A percentile compares a stretch with the other conserved stretches of the same genome.
phyloP scores from a whole-genome alignment of 2,113 vertebrate genomes.

The Phalacrocorax carbo region DNA sequence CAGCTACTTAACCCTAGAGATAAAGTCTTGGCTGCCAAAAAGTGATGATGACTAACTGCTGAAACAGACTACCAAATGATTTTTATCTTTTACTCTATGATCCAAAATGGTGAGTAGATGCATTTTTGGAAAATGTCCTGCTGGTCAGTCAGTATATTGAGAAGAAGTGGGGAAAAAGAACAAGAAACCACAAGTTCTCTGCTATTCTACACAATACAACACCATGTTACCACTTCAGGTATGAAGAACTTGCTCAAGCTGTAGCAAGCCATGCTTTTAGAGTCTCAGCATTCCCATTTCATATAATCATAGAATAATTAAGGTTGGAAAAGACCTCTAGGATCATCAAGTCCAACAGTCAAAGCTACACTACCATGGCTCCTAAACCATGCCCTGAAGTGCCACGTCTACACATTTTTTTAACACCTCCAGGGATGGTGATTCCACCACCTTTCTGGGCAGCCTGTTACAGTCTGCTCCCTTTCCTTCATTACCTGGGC shows the following conservation, averaged over 20 bases:
- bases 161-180: background rate
- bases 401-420: too few species aligned
- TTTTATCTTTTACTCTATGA: background rate
- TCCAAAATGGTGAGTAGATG: background rate
- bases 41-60: background rate
- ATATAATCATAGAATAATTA: too few species aligned
- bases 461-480: background rate
- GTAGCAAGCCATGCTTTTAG: background rate
- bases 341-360: too few species aligned
- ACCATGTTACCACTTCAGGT: background rate
- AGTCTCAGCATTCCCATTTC: background rate
- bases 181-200: background rate
- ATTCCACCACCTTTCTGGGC: too few species aligned
- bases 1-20: background rate
- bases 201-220: background rate
- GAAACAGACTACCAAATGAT: background rate
- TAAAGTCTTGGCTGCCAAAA: background rate
- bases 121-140: background rate
- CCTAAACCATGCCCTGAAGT: too few species aligned
- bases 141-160: background rate
- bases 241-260: background rate
- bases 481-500: background rate
- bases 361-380: too few species aligned
- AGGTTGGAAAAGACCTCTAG: too few species aligned
- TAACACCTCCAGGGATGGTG: too few species aligned